Conservation (phyloP, 2,113 vertebrate species). For the Tyrannus savana region DNA sequence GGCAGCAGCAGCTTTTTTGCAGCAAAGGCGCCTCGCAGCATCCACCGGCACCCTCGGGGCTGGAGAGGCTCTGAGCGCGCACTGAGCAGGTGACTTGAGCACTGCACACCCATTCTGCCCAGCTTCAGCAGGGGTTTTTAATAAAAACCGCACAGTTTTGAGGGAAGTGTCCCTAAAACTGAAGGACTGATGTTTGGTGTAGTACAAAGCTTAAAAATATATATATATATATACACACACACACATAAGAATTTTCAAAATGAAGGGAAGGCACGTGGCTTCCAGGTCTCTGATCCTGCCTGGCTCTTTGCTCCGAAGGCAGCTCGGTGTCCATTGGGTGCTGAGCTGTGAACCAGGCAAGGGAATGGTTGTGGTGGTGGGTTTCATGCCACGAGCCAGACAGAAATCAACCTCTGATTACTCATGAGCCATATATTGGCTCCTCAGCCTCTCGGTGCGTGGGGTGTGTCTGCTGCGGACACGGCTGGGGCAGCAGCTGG, state of each 20-base stretch:
- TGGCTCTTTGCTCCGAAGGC: background rate
- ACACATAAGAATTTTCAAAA: background rate
- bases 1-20: background rate
- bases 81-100: background rate
- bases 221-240: background rate
- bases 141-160: background rate
- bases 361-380: background rate
- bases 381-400: background rate
- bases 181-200: background rate
- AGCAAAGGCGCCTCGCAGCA: background rate
- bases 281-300: background rate
- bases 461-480: background rate
- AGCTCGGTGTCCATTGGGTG: accelerated
- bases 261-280: background rate
- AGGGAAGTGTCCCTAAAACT: background rate
- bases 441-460: accelerated
- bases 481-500: background rate
- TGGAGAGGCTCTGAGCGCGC: background rate
- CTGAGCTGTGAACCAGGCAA: background rate
- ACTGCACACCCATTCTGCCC: background rate
- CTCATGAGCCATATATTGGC: accelerated
- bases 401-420: background rate
- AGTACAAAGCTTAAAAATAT: background rate
- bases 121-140: background rate
- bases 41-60: accelerated